phyloP scores from a whole-genome alignment of 2,797 vertebrate genomes.

The Tinamus major region DNA sequence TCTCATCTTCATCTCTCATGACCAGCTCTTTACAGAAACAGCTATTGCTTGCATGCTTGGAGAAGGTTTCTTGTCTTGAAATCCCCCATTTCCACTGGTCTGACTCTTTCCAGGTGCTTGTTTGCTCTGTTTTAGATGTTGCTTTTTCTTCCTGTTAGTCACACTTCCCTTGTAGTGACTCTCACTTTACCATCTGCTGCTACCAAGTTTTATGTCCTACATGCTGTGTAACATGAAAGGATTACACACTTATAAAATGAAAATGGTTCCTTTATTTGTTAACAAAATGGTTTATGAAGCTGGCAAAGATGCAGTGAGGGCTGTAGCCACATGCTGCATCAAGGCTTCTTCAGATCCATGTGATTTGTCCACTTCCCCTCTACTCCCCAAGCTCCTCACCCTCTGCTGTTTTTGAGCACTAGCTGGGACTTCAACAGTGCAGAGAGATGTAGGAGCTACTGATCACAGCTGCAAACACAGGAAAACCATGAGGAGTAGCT shows the following conservation, averaged over 20 bases:
- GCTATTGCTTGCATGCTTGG: neutral
- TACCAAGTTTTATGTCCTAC: neutral
- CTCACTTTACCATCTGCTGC: neutral
- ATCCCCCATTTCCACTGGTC: neutral
- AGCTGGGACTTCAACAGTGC: neutral
- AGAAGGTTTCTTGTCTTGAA: neutral
- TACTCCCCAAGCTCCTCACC: neutral
- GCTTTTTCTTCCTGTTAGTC: neutral
- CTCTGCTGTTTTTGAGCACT: neutral
- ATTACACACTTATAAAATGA: neutral
- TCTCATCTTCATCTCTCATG: neutral
- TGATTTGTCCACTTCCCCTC: neutral
- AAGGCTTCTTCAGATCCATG: neutral
- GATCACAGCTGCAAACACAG: neutral
- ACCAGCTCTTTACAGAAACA: neutral
- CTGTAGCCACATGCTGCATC: neutral
- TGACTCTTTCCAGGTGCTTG: neutral
- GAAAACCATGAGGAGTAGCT: neutral
- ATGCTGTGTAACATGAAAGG: neutral
- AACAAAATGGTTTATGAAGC: neutral
- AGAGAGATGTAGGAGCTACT: neutral
- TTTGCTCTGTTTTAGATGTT: neutral
- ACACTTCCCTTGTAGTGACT: neutral
- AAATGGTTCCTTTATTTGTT: neutral
- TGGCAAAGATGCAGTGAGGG: neutral